Evolutionary conservation across 2,888 invertebrate genomes (phyloP).

Genomic region (Drosophila paranaensis): DNA sequence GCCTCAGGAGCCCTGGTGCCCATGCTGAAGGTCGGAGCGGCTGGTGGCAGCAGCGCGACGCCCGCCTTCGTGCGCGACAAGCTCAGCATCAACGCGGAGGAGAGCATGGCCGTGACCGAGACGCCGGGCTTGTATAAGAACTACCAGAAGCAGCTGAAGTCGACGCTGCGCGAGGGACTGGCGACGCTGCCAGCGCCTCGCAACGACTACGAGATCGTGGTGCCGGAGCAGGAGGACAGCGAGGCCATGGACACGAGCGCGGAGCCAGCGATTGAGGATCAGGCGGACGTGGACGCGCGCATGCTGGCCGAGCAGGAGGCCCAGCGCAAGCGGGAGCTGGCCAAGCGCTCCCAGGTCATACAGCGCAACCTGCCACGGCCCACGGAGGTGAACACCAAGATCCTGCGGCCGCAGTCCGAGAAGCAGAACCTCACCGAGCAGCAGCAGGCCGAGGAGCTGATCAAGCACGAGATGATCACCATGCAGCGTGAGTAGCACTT

Average conservation of each 20-base stretch:
- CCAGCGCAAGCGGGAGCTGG: constrained; percentile 87
- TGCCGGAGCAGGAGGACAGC: constrained; percentile 91
- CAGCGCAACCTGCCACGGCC: constrained; percentile 94
- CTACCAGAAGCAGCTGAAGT: constrained; percentile 90
- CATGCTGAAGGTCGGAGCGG: constrained; percentile 66
- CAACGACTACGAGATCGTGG: constrained; percentile 99
- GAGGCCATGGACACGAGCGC: constrained; percentile 83
- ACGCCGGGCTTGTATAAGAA: constrained; percentile 89
- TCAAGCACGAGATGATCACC: constrained; percentile 97
- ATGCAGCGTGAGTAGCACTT: constrained; percentile 88
- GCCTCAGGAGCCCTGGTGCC: constrained; percentile 86
- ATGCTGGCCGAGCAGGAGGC: constrained; percentile 89
- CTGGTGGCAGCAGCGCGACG: constrained; percentile 83
- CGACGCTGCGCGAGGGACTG: constrained; percentile 91
- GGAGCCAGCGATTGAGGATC: constrained; percentile 90
- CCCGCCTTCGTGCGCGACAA: constrained; percentile 95
- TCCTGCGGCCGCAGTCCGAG: constrained; percentile 91
- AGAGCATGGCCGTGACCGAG: constrained; percentile 89
- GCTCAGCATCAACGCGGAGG: constrained; percentile 96
- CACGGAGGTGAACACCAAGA: constrained; percentile 92
- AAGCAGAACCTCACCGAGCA: constrained; percentile 93
- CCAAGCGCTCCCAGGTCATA: constrained; percentile 93
- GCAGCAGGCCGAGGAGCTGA: constrained; percentile 97
- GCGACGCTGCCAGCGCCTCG: constrained; percentile 94
- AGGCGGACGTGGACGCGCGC: constrained; percentile 93